Conservation (phyloP, 2,888 invertebrate genomes). For the Ctenicera cuprea region DNA sequence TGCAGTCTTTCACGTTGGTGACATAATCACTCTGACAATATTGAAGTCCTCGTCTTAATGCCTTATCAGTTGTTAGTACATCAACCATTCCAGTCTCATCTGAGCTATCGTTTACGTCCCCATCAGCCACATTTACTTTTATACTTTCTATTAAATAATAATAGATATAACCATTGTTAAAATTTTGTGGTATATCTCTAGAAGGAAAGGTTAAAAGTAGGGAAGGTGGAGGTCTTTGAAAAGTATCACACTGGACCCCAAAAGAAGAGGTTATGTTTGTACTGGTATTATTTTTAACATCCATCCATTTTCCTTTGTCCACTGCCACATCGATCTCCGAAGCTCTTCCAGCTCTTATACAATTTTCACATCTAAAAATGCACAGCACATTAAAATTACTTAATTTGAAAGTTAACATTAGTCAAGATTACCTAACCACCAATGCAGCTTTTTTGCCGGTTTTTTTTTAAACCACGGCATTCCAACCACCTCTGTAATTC, state of each 20-base stretch:
- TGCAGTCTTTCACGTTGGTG: slow-evolving; percentile 1
- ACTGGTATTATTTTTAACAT: too few relatives aligned
- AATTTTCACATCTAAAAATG: slow-evolving; percentile 6
- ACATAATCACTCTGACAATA: slow-evolving; percentile 3
- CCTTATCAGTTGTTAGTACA: not conserved
- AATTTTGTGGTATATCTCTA: not conserved
- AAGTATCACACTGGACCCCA: too few relatives aligned
- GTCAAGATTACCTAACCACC: not conserved
- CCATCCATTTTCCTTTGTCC: too few relatives aligned
- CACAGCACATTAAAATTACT: not conserved
- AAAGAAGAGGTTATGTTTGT: too few relatives aligned
- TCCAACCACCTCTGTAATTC: not conserved
- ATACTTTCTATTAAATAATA: not conserved
- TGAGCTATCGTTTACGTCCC: not conserved
- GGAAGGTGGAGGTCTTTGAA: too few relatives aligned
- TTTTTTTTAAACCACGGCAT: not conserved
- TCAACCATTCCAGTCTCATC: slow-evolving; percentile 1
- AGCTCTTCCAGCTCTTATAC: slow-evolving; percentile 8
- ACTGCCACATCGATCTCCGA: not conserved
- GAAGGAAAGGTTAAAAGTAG: not conserved
- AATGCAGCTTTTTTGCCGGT: not conserved
- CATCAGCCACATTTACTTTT: too few relatives aligned
- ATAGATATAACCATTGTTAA: slow-evolving; percentile 3
- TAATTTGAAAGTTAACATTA: not conserved
- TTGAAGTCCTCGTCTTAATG: too few relatives aligned